Percentiles rank a stretch among this genome's conserved stretches.
These are phyloP conservation scores for Scolanthus callimorphus DNA, from an alignment of 92 coral and sea anemone species.

Conservation along the genomic window DNA sequence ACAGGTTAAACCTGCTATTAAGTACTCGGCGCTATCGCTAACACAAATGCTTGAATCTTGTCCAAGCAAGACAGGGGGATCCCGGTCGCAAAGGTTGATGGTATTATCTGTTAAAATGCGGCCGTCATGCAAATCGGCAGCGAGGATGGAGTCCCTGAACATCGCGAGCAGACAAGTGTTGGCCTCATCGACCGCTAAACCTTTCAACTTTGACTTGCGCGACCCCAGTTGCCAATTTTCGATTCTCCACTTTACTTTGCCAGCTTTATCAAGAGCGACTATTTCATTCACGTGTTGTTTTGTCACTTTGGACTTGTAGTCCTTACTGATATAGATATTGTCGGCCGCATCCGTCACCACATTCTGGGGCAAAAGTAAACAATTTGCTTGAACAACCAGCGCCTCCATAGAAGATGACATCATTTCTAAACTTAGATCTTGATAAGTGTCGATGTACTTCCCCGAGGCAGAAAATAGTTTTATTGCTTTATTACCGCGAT, in stretches of 20 bases:
- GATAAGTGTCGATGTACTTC: conserved; percentile 18
- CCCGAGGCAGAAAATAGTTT: conserved; percentile 39
- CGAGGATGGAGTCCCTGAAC: conserved; percentile 35
- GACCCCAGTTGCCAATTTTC: conserved; percentile 32
- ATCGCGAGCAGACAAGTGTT: conserved; percentile 39
- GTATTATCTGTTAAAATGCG: conserved; percentile 33
- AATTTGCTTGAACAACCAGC: conserved; percentile 20
- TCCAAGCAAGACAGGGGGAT: conserved; percentile 17
- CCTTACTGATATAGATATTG: conserved; percentile 44
- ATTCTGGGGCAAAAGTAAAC: conserved; percentile 51
- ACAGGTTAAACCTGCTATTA: conserved; percentile 38
- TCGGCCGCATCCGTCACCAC: conserved; percentile 41
- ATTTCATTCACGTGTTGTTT: conserved; percentile 39
- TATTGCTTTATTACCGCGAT: conserved; percentile 26
- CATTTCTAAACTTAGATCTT: conserved; percentile 37
- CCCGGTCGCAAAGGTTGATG: conserved; percentile 8
- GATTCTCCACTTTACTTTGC: conserved; percentile 53
- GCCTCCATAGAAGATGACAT: conserved; percentile 33
- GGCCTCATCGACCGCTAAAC: conserved; percentile 50
- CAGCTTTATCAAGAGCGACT: conserved; percentile 32
- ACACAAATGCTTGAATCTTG: conserved; percentile 53
- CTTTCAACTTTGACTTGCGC: conserved; percentile 25
- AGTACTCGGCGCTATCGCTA: conserved; percentile 33
- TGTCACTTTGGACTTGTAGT: conserved; percentile 26
- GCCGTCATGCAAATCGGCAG: conserved; percentile 31